Evolutionary conservation across 2,113 vertebrate species (phyloP).

Genomic region (Apteryx owenii): DNA sequence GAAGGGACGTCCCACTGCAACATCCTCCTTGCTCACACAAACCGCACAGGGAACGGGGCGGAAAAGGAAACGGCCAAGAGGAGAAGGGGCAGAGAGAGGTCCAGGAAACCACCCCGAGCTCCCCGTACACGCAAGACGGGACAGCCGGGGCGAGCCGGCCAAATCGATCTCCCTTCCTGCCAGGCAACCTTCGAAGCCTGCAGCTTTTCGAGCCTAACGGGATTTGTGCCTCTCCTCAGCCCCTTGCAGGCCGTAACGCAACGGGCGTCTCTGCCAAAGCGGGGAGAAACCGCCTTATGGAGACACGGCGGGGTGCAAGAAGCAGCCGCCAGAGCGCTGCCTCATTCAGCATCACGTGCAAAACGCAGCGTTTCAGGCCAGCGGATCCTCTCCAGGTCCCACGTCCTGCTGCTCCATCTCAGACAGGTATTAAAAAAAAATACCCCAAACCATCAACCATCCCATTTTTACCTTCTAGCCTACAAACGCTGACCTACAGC

Average conservation of each 20-base stretch:
- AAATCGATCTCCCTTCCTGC: no score
- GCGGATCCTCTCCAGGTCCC: neutral
- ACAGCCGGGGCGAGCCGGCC: no score
- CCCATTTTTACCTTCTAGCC: accelerated
- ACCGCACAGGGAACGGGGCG: accelerated
- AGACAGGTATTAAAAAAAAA: accelerated
- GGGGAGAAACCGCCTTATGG: neutral
- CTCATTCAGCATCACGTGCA: neutral
- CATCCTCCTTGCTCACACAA: neutral
- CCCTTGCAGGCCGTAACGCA: neutral
- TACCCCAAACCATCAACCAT: no score
- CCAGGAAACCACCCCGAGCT: neutral
- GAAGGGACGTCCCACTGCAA: no score
- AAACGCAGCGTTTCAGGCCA: neutral
- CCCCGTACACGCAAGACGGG: neutral
- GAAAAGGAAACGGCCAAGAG: neutral
- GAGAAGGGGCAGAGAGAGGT: accelerated
- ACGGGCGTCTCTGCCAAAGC: neutral
- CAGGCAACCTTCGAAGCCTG: accelerated
- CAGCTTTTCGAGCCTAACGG: neutral
- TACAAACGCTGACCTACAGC: neutral
- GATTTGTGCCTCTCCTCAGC: neutral
- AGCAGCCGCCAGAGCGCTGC: neutral
- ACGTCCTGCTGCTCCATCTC: neutral
- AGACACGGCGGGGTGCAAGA: neutral